Conservation (phyloP, 53 echinoderm and acorn worm species). For the Temnopleurus reevesii region DNA sequence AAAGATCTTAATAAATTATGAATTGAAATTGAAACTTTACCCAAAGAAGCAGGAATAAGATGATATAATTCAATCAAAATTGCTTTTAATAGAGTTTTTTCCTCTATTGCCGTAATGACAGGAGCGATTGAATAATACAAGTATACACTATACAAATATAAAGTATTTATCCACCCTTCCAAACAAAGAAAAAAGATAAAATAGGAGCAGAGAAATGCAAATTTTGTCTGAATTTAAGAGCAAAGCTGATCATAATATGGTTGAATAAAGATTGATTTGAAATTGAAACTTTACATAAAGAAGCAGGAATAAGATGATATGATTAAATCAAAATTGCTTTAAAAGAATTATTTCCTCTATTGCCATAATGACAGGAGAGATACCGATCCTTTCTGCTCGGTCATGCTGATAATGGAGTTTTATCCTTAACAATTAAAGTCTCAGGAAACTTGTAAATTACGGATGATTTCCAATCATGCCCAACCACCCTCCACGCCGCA, state of each 20-base stretch:
- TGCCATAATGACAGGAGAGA: not conserved
- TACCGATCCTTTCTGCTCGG: conserved; percentile 26
- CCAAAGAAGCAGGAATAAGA: not conserved
- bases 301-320: not conserved
- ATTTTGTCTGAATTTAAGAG: too few relatives aligned
- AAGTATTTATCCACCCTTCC: too few relatives aligned
- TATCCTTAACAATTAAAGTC: conserved; percentile 13
- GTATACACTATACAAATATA: too few relatives aligned
- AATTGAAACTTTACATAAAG: too few relatives aligned
- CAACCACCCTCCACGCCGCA: conserved; percentile 45
- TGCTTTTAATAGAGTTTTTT: not conserved
- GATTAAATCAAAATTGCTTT: not conserved
- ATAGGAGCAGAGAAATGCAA: too few relatives aligned
- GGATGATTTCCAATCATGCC: conserved; percentile 37
- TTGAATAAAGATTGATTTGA: too few relatives aligned
- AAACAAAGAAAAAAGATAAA: too few relatives aligned
- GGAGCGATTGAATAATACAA: too few relatives aligned
- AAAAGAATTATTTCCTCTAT: not conserved
- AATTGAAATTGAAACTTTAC: too few relatives aligned
- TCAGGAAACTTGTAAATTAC: conserved; percentile 41
- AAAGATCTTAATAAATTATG: too few relatives aligned
- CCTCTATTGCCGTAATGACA: not conserved
- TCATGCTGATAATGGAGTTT: conserved; percentile 42
- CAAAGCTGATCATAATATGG: too few relatives aligned
- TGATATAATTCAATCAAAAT: not conserved